phyloP scores from a whole-genome alignment of 2,888 invertebrate genomes.

The Harmothoe impar region DNA sequence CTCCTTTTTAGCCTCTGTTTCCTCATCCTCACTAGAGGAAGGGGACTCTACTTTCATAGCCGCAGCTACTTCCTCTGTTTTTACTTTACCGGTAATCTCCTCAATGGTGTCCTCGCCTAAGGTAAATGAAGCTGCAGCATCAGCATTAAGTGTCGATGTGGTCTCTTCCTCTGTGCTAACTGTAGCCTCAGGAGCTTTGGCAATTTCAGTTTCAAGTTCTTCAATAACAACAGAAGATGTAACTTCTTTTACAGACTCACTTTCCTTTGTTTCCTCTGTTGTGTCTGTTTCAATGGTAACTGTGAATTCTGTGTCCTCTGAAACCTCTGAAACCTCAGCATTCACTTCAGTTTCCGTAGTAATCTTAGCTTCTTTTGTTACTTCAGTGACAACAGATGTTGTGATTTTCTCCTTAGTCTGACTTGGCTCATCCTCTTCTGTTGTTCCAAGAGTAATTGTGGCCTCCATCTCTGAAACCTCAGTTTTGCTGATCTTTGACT shows the following conservation, averaged over 20 bases:
- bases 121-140: neutral
- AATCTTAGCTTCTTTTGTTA: neutral
- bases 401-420: too few relatives aligned
- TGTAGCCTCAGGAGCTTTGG: neutral
- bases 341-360: neutral
- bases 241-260: neutral
- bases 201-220: neutral
- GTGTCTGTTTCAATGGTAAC: neutral
- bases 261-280: neutral
- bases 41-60: neutral
- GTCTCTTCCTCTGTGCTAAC: constrained; percentile 11
- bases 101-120: neutral
- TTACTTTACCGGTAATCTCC: neutral
- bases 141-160: neutral
- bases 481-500: neutral
- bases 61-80: neutral
- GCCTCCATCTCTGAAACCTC: constrained; percentile 58
- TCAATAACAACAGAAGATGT: neutral
- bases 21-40: neutral
- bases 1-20: constrained; percentile 9
- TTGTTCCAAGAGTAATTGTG: too few relatives aligned
- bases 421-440: too few relatives aligned
- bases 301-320: neutral
- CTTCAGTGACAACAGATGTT: too few relatives aligned
- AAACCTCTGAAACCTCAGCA: neutral